Evolutionary conservation across 1,140 invertebrate genomes (phyloP).

Genomic region (Stenopsyche tienmushanensis): DNA sequence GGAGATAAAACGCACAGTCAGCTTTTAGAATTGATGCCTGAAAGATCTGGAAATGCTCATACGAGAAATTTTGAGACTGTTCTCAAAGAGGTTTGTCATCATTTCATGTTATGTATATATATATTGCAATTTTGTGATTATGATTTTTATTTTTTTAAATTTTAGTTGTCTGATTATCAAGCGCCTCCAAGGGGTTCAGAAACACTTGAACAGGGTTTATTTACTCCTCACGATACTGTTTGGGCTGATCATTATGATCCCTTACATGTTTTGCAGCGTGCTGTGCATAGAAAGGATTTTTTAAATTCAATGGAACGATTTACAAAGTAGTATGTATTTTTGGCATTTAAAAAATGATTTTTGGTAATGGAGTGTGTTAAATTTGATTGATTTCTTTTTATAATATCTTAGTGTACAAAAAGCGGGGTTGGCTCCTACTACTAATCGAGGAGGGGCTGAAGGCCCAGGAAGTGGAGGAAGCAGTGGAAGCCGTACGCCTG

Average conservation of each 20-base stretch:
- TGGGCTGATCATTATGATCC: conserved; percentile 95
- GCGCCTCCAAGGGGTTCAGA: conserved; percentile 59
- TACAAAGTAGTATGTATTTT: conserved; percentile 71
- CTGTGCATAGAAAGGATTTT: conserved; percentile 90
- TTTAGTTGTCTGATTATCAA: conserved; percentile 57
- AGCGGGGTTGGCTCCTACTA: conserved; percentile 19
- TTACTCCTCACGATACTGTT: conserved; percentile 82
- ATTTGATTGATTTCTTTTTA: not conserved
- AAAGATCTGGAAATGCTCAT: conserved; percentile 87
- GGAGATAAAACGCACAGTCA: conserved; percentile 94
- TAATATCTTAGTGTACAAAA: conserved; percentile 35
- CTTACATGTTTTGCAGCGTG: conserved; percentile 85
- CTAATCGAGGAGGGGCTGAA: conserved; percentile 4
- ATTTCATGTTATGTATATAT: not conserved
- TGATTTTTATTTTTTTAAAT: conserved; percentile 1
- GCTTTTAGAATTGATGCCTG: conserved; percentile 92
- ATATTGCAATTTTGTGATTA: conserved; percentile 2
- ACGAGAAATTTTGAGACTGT: conserved; percentile 87
- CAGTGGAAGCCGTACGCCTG: conserved; percentile 24
- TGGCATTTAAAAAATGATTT: not conserved
- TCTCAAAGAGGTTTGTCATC: conserved; percentile 61
- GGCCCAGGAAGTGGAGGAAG: not conserved
- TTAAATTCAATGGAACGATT: conserved; percentile 91
- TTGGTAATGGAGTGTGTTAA: not conserved
- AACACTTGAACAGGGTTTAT: conserved; percentile 92